A percentile compares a stretch with the other conserved stretches of the same genome.
Conservation (phyloP, 2,113 vertebrate species). For the Alaudala cheleensis region DNA sequence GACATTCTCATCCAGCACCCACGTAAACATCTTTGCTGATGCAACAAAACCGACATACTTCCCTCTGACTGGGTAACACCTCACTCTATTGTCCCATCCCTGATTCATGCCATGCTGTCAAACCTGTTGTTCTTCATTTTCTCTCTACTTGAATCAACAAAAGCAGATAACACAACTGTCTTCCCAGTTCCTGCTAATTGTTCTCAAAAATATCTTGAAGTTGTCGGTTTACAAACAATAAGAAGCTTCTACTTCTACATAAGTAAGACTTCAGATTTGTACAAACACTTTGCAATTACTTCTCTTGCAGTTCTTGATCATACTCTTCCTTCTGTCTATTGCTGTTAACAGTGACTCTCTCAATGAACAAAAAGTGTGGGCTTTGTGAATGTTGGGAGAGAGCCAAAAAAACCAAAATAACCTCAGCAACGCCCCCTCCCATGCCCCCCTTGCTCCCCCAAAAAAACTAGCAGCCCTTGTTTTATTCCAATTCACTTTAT, state of each 20-base stretch:
- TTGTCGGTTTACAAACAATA: neutral
- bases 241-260: neutral
- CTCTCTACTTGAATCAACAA: neutral
- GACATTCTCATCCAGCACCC: neutral
- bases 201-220: neutral
- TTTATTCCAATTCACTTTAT: neutral
- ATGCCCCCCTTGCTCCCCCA: neutral
- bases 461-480: neutral
- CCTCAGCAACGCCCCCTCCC: neutral
- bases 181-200: neutral
- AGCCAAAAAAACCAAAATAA: neutral
- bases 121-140: conserved; percentile 26
- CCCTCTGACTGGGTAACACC: neutral
- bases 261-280: neutral
- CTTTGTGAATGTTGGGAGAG: neutral
- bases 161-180: neutral
- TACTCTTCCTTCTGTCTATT: neutral
- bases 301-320: neutral
- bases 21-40: conserved; percentile 23
- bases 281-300: neutral
- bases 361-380: neutral
- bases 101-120: neutral
- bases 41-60: neutral
- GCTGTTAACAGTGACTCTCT: neutral
- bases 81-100: neutral